Evolutionary conservation across 2,797 vertebrate species (phyloP).

Genomic region (Centropyge bicolor): DNA sequence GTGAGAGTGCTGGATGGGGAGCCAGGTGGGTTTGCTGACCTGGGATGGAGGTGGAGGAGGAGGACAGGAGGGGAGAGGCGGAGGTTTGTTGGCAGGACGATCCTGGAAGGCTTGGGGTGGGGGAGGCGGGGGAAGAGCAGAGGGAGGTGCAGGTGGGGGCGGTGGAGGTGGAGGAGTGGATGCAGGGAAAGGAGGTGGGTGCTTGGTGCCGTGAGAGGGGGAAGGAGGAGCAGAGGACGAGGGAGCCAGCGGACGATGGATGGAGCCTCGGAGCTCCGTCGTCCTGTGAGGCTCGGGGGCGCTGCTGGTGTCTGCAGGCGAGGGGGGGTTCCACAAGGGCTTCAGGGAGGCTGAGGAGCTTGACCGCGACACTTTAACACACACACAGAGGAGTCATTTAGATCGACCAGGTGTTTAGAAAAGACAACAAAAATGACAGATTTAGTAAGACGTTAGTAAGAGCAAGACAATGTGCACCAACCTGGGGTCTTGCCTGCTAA

Average conservation of each 20-base stretch:
- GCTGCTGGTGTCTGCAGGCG: constrained; percentile 45
- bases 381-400: constrained; percentile 18
- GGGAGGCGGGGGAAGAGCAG: constrained; percentile 77
- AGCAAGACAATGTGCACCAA: constrained; percentile 64
- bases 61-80: constrained; percentile 77
- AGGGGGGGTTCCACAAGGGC: constrained; percentile 83
- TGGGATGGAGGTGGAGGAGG: constrained; percentile 80
- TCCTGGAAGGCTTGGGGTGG: constrained; percentile 77
- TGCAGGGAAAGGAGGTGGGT: constrained; percentile 38
- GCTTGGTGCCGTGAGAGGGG: constrained; percentile 57
- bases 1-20: constrained; percentile 80
- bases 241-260: constrained; percentile 74
- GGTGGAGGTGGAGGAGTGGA: constrained; percentile 69
- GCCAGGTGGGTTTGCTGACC: constrained; percentile 85
- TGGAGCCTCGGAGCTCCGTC: constrained; percentile 63
- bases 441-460: neutral
- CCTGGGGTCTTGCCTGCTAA: constrained; percentile 85
- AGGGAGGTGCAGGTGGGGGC: constrained; percentile 75
- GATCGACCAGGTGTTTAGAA: too few relatives aligned
- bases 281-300: constrained; percentile 66
- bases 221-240: constrained; percentile 79
- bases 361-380: constrained; percentile 77
- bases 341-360: constrained; percentile 83
- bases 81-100: constrained; percentile 70
- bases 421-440: neutral